Evolutionary conservation across 1,140 invertebrate species (phyloP).

Genomic region (Trichoplusia ni): DNA sequence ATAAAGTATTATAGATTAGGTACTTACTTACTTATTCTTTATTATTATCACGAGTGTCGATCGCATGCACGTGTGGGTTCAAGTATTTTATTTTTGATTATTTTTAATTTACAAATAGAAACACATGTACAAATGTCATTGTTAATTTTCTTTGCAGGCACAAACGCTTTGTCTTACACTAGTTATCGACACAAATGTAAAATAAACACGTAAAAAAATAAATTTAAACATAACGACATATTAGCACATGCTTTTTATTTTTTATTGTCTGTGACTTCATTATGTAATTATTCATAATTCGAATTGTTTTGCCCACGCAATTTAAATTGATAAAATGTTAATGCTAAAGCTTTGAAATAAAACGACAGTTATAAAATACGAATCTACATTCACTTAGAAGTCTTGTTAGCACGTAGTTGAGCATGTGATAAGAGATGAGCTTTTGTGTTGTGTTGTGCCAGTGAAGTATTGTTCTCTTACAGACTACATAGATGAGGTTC

Average conservation of each 20-base stretch:
- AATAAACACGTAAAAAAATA: not conserved
- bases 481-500: slow-evolving; percentile 92
- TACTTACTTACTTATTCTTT: slow-evolving; percentile 80
- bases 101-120: slow-evolving; percentile 32
- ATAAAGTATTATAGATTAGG: slow-evolving; percentile 84
- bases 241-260: slow-evolving; percentile 16
- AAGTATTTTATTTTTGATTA: slow-evolving; percentile 56
- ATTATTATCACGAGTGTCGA: slow-evolving; percentile 77
- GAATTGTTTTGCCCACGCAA: no score
- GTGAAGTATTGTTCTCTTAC: slow-evolving; percentile 44
- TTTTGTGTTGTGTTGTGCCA: slow-evolving; percentile 1
- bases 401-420: not conserved
- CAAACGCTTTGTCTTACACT: slow-evolving; percentile 43
- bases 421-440: no score
- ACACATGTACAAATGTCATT: slow-evolving; percentile 15
- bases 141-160: slow-evolving; percentile 48
- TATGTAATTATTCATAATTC: not conserved
- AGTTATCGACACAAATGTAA: slow-evolving; percentile 12
- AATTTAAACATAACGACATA: not conserved
- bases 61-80: slow-evolving; percentile 79
- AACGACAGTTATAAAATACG: not conserved
- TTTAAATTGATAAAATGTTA: not conserved
- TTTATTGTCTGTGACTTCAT: not conserved
- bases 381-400: not conserved
- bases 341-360: not conserved